Evolutionary conservation across 2,888 invertebrate species (phyloP).

Genomic region (Patella depressa): DNA sequence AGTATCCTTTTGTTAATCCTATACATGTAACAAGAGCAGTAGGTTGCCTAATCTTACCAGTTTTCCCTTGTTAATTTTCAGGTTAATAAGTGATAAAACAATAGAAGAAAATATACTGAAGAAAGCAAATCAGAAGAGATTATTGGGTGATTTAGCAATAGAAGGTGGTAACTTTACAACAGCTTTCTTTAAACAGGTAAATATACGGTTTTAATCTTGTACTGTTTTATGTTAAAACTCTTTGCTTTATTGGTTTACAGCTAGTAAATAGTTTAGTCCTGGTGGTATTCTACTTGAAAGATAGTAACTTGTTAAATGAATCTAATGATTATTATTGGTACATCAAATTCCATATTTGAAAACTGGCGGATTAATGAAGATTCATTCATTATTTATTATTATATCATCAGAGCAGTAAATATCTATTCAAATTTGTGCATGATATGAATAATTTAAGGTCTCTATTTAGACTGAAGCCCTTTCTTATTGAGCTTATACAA

Average conservation of each 20-base stretch:
- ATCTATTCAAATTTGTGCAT: too few species aligned
- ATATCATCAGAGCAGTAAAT: too few species aligned
- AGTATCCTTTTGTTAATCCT: too few species aligned
- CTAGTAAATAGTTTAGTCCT: too few species aligned
- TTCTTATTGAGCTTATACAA: too few species aligned
- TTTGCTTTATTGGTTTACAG: background rate
- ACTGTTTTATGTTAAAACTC: background rate
- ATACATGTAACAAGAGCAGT: too few species aligned
- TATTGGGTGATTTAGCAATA: conserved; percentile 96
- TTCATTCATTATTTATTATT: background rate
- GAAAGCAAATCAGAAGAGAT: conserved; percentile 97
- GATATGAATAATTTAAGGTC: too few species aligned
- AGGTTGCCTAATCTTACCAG: background rate
- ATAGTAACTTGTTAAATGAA: background rate
- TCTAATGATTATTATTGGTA: conserved; percentile 4
- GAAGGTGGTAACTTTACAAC: conserved; percentile 99
- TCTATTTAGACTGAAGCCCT: too few species aligned
- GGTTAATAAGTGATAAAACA: conserved; percentile 95
- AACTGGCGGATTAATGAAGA: conserved; percentile 13
- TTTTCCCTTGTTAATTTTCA: conserved; percentile 64
- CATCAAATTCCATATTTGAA: background rate
- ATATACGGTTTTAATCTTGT: background rate
- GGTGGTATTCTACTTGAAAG: background rate
- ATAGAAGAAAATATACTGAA: conserved; percentile 99
- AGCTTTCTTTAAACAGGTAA: conserved; percentile 89